Evolutionary conservation across 2,888 invertebrate species (phyloP).

Genomic region (Drosophila fulvimacula): DNA sequence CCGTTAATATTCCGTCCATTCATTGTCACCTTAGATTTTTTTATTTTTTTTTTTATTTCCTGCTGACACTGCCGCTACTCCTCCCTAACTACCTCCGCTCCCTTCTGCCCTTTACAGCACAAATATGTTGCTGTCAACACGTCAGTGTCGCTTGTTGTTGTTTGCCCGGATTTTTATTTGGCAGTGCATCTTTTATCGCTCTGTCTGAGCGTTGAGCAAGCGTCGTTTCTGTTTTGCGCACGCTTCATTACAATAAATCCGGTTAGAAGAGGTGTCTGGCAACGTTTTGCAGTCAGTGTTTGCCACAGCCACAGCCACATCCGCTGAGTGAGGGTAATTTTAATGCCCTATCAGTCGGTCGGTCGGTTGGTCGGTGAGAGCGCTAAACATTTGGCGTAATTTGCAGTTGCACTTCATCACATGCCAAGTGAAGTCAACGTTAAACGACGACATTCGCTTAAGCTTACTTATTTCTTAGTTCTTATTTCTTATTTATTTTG

Average conservation of each 20-base stretch:
- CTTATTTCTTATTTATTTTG: conserved; percentile 12
- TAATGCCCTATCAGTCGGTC: conserved; percentile 76
- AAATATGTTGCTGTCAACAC: conserved; percentile 77
- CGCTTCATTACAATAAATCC: conserved; percentile 84
- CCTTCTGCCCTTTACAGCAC: conserved; percentile 8
- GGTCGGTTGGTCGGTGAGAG: neutral
- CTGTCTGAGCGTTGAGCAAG: conserved; percentile 44
- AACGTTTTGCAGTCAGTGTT: conserved; percentile 2
- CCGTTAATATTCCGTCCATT: no score
- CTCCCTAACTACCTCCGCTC: neutral
- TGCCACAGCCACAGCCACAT: neutral
- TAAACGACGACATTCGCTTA: conserved; percentile 43
- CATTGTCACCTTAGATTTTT: conserved; percentile 38
- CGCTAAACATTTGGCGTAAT: conserved; percentile 31
- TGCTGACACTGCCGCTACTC: conserved; percentile 6
- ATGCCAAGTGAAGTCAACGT: conserved; percentile 44
- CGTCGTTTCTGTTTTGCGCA: conserved; percentile 79
- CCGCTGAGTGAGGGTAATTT: conserved; percentile 70
- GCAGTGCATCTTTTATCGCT: conserved; percentile 74
- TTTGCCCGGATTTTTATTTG: conserved; percentile 52
- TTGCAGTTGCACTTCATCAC: conserved; percentile 60
- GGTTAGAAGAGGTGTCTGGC: conserved; percentile 63
- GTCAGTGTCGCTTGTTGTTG: conserved; percentile 48
- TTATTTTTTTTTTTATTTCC: conserved; percentile 17
- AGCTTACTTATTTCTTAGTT: conserved; percentile 28